Base-by-base conservation (phyloP, 2,888 invertebrate species). In the Sarcophaga subvicina region DNA sequence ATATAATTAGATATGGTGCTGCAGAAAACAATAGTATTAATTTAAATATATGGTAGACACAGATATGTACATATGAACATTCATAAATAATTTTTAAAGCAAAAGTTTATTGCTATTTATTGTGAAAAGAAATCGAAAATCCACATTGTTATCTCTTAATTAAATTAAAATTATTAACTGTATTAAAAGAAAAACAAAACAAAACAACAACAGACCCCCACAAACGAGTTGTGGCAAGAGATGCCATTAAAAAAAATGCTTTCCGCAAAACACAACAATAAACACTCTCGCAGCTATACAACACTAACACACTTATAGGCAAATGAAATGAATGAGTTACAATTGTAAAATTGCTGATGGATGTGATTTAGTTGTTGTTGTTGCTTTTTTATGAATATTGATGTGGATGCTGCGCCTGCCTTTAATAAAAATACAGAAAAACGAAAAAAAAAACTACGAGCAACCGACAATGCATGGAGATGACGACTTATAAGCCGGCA, bases 401-500 rank as follows among this genome's bases (percentile, higher is more conserved):
- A 20, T 25, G 22, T 37, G n/a, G 70, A 73, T 78, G 78, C 70
- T 84, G 75, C 69, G 75, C 78, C 77, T 80, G 80, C 20, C 63
- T 80, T 67, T 22, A 78, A 47, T 12, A 14, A 78, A 37, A 81
- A 45, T 14, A 14, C 59, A 64, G 70, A n/a, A 45, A n/a, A 12
- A 20, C 49, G 54, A 27, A 3, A 64, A 37, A 37, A 37, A 37
- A 17, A 54, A 54, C 3, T 54, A 54, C 54, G 54, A 54, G n/a
- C 22, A 49, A 70, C 1, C n/a, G 69, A 37, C 22, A 76, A 66
- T 76, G 49, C 37, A 71, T 54, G 75, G 59, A 49, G 59, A 62
- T 80, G 84, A 70, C 47, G 80, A 75, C 22, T 54, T 70, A 67
- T 49, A 81, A 75, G 79, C 84, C 87, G 87, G 87, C 87, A 79